These are phyloP conservation scores for Petrolisthes manimaculis DNA, from an alignment of 2,888 invertebrate species.

Conservation along the genomic window DNA sequence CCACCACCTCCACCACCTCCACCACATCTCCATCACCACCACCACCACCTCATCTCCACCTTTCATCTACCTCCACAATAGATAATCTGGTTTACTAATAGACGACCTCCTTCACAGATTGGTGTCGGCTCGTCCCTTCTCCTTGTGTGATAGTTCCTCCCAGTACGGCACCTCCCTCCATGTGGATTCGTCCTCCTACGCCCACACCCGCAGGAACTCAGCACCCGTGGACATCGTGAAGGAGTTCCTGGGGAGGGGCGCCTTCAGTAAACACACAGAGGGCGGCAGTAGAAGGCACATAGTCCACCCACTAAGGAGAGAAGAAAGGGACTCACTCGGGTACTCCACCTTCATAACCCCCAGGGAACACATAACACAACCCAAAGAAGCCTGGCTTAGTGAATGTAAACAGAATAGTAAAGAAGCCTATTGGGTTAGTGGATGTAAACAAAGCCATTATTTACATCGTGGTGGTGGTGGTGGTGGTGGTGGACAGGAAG, in stretches of 20 bases:
- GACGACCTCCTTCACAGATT: constrained; percentile 29
- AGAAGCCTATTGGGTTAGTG: too few relatives aligned
- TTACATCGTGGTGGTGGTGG: too few relatives aligned
- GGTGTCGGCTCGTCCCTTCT: constrained; percentile 51
- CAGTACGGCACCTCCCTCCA: constrained; percentile 5
- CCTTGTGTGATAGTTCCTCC: background rate
- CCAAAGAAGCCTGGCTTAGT: too few relatives aligned
- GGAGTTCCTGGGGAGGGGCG: constrained; percentile 23
- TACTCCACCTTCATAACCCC: background rate
- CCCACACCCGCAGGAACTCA: constrained; percentile 38
- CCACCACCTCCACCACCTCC: background rate
- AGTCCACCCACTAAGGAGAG: background rate
- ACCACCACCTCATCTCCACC: background rate
- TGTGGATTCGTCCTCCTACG: background rate
- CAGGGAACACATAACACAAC: background rate
- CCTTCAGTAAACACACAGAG: background rate
- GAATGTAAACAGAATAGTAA: too few relatives aligned
- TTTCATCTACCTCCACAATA: background rate
- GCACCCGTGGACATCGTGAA: constrained; percentile 36
- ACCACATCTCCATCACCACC: background rate
- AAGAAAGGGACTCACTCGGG: background rate
- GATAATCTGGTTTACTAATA: background rate
- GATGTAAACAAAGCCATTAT: too few relatives aligned
- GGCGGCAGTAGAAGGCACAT: background rate
- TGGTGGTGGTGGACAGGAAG: too few relatives aligned